Evolutionary conservation across 53 echinoderm and acorn worm species (phyloP).

Genomic region (Paelopatides confundens): DNA sequence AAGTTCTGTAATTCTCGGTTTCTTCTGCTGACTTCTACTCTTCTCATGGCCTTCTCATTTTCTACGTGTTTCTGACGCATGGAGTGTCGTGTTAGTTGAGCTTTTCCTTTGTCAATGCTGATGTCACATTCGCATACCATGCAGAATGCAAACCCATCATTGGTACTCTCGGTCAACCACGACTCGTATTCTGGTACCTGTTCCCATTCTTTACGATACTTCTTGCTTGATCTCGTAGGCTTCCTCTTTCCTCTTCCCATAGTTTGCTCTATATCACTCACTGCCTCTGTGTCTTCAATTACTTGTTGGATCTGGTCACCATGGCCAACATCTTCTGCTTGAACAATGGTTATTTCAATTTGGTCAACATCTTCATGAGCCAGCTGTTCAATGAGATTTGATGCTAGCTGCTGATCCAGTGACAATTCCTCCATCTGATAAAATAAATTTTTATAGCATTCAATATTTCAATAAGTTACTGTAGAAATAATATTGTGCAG

Average conservation of each 20-base stretch:
- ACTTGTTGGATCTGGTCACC: not conserved
- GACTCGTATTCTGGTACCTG: not conserved
- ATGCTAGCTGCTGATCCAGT: not conserved
- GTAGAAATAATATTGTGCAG: no score
- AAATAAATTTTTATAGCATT: not conserved
- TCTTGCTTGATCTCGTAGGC: not conserved
- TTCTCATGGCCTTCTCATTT: not conserved
- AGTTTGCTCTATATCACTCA: not conserved
- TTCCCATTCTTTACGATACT: conserved; percentile 31
- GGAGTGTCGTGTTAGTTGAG: not conserved
- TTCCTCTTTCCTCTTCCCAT: not conserved
- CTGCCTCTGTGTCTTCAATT: not conserved
- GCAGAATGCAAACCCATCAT: conserved; percentile 7
- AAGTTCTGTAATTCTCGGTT: not conserved
- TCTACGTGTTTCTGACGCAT: conserved; percentile 10
- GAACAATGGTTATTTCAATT: not conserved
- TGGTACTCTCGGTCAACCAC: conserved; percentile 17
- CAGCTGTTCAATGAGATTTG: not conserved
- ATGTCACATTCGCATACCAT: conserved; percentile 47
- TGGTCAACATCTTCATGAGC: not conserved
- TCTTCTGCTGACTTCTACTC: not conserved
- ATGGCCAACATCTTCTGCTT: conserved; percentile 10
- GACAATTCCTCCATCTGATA: not conserved
- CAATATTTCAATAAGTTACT: no score
- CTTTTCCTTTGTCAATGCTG: conserved; percentile 12